phyloP scores from a whole-genome alignment of 2,797 vertebrate genomes.

The Avahi laniger region DNA sequence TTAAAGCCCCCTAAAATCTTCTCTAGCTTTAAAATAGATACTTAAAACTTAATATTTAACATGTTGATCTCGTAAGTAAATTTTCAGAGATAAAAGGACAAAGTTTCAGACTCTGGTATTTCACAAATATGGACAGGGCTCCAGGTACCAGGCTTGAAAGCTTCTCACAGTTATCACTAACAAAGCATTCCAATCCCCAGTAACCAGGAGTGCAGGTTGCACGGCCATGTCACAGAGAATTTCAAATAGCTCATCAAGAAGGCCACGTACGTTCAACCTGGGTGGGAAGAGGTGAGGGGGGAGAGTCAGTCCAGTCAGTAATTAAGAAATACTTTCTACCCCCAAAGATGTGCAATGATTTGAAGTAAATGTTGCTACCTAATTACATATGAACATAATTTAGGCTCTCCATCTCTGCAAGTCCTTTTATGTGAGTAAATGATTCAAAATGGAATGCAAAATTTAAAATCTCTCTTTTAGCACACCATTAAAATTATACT shows the following conservation, averaged over 20 bases:
- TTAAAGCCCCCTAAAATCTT: not conserved
- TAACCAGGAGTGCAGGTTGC: not conserved
- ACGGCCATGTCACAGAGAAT: constrained; percentile 48
- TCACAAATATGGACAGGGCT: not conserved
- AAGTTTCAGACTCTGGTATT: not conserved
- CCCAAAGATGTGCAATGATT: constrained; percentile 68
- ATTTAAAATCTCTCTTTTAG: constrained; percentile 74
- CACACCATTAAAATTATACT: constrained; percentile 71
- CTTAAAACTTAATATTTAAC: not conserved
- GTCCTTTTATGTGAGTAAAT: constrained; percentile 69
- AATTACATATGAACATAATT: constrained; percentile 71
- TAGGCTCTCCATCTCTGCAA: constrained; percentile 59
- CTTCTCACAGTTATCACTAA: not conserved
- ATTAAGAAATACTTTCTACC: constrained; percentile 79
- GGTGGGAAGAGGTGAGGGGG: not conserved
- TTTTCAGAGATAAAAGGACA: not conserved
- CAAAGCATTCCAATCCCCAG: not conserved
- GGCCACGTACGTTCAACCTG: constrained; percentile 44
- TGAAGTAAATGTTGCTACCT: constrained; percentile 69
- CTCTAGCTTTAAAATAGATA: not conserved
- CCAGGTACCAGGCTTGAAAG: not conserved
- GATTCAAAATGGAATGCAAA: constrained; percentile 75
- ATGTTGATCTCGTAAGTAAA: not conserved
- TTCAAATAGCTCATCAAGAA: constrained; percentile 72
- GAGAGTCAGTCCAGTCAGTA: constrained; percentile 69